Evolutionary conservation across 2,113 vertebrate species (phyloP).

Genomic region (Leiothrix lutea): DNA sequence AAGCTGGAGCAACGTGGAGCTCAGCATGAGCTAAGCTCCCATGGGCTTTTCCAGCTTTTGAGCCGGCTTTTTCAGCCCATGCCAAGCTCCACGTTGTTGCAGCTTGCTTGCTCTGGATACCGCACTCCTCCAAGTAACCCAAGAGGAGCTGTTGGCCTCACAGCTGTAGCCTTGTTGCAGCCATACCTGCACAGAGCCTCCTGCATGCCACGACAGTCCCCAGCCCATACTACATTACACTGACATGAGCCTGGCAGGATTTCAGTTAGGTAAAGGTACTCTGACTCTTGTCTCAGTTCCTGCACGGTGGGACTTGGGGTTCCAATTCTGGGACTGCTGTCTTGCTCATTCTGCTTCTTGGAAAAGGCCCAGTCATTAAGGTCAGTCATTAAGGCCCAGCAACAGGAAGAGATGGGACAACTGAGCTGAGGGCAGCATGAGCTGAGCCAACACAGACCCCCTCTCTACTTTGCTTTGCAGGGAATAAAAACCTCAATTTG

Average conservation of each 20-base stretch:
- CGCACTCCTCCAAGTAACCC: not conserved
- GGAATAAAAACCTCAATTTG: not conserved
- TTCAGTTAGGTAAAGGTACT: not conserved
- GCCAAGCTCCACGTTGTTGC: rapidly evolving
- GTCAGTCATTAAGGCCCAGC: not conserved
- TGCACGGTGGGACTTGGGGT: not conserved
- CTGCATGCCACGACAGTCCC: not conserved
- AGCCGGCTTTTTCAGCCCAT: not conserved
- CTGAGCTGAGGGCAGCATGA: not conserved
- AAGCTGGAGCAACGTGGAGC: not conserved
- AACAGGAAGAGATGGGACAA: not conserved
- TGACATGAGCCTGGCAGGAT: not conserved
- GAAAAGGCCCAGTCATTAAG: not conserved
- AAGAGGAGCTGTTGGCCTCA: rapidly evolving
- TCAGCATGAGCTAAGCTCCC: not conserved
- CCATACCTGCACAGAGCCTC: not conserved
- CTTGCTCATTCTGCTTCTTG: not conserved
- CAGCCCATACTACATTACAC: rapidly evolving
- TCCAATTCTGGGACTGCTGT: not conserved
- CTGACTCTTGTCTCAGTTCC: not conserved
- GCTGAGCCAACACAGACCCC: not conserved
- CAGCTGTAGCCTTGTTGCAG: rapidly evolving
- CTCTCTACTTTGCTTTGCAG: rapidly evolving
- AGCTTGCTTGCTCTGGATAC: not conserved
- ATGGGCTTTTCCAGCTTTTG: not conserved